phyloP scores from a whole-genome alignment of 2,113 vertebrate species.

The Atractosteus spatula region DNA sequence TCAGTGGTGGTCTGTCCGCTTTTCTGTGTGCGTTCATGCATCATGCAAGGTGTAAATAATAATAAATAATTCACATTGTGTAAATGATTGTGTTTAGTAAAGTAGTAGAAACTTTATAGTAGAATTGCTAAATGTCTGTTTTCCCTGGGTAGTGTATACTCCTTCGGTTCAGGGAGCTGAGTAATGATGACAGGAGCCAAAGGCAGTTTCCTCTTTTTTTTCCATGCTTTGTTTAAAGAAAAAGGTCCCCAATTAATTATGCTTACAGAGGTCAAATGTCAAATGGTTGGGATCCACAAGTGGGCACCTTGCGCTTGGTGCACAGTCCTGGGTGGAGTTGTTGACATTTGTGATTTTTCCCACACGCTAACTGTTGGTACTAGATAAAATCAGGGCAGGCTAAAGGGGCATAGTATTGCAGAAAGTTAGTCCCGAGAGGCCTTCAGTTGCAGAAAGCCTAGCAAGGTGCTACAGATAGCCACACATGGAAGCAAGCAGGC shows the following conservation, averaged over 20 bases:
- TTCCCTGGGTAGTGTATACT: constrained; percentile 7
- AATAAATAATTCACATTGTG: too few relatives aligned
- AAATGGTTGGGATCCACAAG: constrained; percentile 18
- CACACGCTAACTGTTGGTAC: constrained; percentile 56
- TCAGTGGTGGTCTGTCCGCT: too few relatives aligned
- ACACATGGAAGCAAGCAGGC: constrained; percentile 37
- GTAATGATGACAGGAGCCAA: constrained; percentile 33
- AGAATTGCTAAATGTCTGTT: constrained; percentile 1
- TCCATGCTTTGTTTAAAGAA: constrained; percentile 39
- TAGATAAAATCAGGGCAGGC: constrained; percentile 42
- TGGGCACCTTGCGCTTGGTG: constrained; percentile 51
- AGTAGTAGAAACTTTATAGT: too few relatives aligned
- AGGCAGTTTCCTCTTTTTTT: constrained; percentile 34
- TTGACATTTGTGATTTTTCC: constrained; percentile 56
- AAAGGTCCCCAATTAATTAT: constrained; percentile 52
- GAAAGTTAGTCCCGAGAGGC: constrained; percentile 46
- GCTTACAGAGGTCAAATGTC: constrained; percentile 42
- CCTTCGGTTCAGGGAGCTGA: constrained; percentile 32
- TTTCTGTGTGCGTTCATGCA: too few relatives aligned
- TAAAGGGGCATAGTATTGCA: constrained; percentile 39
- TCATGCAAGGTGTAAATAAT: too few relatives aligned
- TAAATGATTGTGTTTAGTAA: too few relatives aligned
- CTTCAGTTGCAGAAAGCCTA: constrained; percentile 2
- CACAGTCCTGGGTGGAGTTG: constrained; percentile 37
- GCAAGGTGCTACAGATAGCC: constrained; percentile 43